Conservation (phyloP, 30 jellyfish, hydroid and myxozoan genomes). For the Aurelia coerulea region DNA sequence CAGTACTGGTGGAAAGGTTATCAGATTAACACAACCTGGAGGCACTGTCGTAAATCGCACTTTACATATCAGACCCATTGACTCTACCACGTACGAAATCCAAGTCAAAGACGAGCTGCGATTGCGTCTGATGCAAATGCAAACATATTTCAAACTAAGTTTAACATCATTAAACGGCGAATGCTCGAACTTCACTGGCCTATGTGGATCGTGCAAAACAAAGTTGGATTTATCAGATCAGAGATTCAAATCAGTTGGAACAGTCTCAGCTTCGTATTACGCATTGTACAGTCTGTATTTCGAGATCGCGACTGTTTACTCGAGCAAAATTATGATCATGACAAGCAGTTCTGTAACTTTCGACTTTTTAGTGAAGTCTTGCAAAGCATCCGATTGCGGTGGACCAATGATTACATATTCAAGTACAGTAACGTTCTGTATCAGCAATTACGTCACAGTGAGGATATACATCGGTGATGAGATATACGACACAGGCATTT, state of each 20-base stretch:
- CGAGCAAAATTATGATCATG: slow-evolving; percentile 11
- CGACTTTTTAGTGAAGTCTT: slow-evolving; percentile 56
- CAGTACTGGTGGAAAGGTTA: not conserved
- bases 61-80: not conserved
- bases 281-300: slow-evolving; percentile 50
- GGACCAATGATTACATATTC: slow-evolving; percentile 61
- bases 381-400: slow-evolving; percentile 40
- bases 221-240: not conserved
- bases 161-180: not conserved
- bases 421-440: slow-evolving; percentile 28
- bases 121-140: not conserved
- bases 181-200: slow-evolving; percentile 38
- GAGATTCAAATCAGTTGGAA: slow-evolving; percentile 38
- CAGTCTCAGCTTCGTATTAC: slow-evolving; percentile 6
- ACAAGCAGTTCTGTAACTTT: slow-evolving; percentile 45
- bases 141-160: not conserved
- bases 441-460: slow-evolving; percentile 52
- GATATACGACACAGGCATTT: slow-evolving; percentile 51
- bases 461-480: slow-evolving; percentile 26
- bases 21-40: not conserved
- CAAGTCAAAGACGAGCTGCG: slow-evolving; percentile 10
- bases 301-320: slow-evolving; percentile 33
- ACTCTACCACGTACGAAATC: not conserved
- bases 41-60: slow-evolving; percentile 17
- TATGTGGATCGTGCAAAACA: slow-evolving; percentile 49